Evolutionary conservation across 2,888 invertebrate species (phyloP).

Genomic region (Sceliomorpha sp.): DNA sequence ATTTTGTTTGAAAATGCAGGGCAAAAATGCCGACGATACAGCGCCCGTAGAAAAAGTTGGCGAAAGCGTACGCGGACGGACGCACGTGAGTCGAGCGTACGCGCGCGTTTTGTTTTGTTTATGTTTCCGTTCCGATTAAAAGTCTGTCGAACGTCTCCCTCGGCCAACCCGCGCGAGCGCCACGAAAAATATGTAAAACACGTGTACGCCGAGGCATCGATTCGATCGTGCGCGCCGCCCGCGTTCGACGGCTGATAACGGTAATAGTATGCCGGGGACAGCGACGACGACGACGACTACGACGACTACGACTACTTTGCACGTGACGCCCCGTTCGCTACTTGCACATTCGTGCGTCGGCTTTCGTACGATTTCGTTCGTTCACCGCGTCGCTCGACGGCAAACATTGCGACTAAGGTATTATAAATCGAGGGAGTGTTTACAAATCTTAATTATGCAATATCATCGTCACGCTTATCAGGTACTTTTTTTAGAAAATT

Average conservation of each 20-base stretch:
- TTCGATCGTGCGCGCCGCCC: slow-evolving; percentile 37
- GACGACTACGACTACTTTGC: too few species aligned
- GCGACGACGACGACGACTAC: too few species aligned
- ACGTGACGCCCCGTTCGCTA: too few species aligned
- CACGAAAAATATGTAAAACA: slow-evolving; percentile 52
- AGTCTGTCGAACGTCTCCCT: slow-evolving; percentile 52
- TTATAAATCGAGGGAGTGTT: too few species aligned
- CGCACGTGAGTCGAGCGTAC: slow-evolving; percentile 31
- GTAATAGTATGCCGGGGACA: slow-evolving; percentile 19
- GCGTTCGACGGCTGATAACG: slow-evolving; percentile 27
- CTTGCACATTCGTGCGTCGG: too few species aligned
- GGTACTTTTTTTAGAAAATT: too few species aligned
- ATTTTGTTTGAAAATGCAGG: too few species aligned
- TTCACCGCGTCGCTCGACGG: too few species aligned
- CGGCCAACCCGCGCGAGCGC: slow-evolving; percentile 43
- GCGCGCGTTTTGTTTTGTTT: slow-evolving; percentile 43
- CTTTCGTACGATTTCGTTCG: too few species aligned
- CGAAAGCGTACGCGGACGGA: not conserved
- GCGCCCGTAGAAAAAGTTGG: slow-evolving; percentile 23
- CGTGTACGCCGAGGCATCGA: slow-evolving; percentile 23
- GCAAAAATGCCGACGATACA: not conserved
- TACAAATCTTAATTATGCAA: too few species aligned
- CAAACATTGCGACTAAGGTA: too few species aligned
- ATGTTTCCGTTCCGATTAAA: slow-evolving; percentile 46
- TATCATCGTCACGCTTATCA: too few species aligned